These are phyloP conservation scores for Bryconaethiops microstoma DNA, from an alignment of 2,797 vertebrate genomes.

Conservation along the genomic window DNA sequence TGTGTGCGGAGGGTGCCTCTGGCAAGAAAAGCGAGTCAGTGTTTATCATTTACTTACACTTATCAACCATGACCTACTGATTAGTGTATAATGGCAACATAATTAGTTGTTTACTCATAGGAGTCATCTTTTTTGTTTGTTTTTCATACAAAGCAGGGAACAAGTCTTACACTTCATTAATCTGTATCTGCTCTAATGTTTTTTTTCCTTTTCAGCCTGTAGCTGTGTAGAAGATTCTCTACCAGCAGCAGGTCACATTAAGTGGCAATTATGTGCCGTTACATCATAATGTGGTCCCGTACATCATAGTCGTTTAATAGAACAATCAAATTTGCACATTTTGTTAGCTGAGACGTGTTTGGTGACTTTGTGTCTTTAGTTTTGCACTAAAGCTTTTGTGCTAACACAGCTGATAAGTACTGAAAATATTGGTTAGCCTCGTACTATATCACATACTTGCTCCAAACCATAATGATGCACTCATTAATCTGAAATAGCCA, in stretches of 20 bases:
- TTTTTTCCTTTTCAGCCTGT: neutral
- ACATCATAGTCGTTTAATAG: neutral
- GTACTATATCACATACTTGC: neutral
- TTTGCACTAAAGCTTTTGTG: too few relatives aligned
- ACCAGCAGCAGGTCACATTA: neutral
- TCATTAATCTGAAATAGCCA: neutral
- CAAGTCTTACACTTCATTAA: conserved; percentile 26
- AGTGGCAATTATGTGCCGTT: neutral
- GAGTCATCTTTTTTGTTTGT: conserved; percentile 16
- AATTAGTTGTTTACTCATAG: conserved; percentile 29
- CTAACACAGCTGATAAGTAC: too few relatives aligned
- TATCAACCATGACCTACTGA: conserved; percentile 15
- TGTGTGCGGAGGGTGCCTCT: neutral
- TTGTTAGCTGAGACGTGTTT: too few relatives aligned
- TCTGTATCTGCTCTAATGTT: neutral
- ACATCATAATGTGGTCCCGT: neutral
- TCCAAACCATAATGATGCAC: neutral
- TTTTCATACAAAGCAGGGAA: neutral
- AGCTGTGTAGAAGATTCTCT: conserved; percentile 13
- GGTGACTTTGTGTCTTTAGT: too few relatives aligned
- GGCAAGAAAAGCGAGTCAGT: neutral
- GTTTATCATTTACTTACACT: conserved; percentile 25
- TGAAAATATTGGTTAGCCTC: too few relatives aligned
- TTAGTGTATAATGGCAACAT: conserved; percentile 19
- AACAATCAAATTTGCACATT: neutral